Percentiles rank a stretch among this genome's conserved stretches.
Conservation (phyloP, 2,113 vertebrate genomes). For the Pimephales promelas region DNA sequence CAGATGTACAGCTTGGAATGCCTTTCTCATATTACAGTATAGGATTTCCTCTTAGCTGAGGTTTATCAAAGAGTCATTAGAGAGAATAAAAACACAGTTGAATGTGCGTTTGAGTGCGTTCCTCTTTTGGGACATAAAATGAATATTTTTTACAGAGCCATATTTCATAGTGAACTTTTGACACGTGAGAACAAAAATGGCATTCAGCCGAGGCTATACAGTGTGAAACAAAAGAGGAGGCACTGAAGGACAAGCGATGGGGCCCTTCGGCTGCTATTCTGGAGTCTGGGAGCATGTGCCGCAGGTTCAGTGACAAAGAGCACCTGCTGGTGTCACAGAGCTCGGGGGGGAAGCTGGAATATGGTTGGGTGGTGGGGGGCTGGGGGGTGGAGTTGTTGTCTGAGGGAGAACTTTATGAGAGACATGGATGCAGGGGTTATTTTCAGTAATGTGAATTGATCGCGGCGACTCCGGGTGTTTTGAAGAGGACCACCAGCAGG, state of each 20-base stretch:
- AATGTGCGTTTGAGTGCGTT: constrained; percentile 14
- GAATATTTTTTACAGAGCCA: constrained; percentile 34
- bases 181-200: constrained; percentile 40
- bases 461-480: constrained; percentile 53
- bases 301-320: constrained; percentile 60
- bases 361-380: constrained; percentile 12
- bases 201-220: constrained; percentile 45
- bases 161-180: constrained; percentile 41
- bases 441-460: constrained; percentile 63
- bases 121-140: constrained; percentile 3
- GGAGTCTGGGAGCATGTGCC: constrained; percentile 51
- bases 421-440: constrained; percentile 50
- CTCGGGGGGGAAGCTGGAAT: constrained; percentile 39
- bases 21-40: constrained; percentile 25
- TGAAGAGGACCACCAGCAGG: constrained; percentile 59
- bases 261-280: constrained; percentile 51
- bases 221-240: constrained; percentile 48
- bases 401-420: constrained; percentile 29
- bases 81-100: constrained; percentile 26
- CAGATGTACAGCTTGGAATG: constrained; percentile 19
- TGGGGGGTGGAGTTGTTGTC: constrained; percentile 16
- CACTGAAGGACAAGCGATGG: constrained; percentile 27
- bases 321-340: constrained; percentile 65
- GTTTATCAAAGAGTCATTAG: constrained; percentile 45
- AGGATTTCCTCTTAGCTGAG: not conserved